A percentile compares a stretch with the other conserved stretches of the same genome.
These are phyloP conservation scores for Carduelis carduelis DNA, from an alignment of 2,797 vertebrate genomes.

Conservation along the genomic window DNA sequence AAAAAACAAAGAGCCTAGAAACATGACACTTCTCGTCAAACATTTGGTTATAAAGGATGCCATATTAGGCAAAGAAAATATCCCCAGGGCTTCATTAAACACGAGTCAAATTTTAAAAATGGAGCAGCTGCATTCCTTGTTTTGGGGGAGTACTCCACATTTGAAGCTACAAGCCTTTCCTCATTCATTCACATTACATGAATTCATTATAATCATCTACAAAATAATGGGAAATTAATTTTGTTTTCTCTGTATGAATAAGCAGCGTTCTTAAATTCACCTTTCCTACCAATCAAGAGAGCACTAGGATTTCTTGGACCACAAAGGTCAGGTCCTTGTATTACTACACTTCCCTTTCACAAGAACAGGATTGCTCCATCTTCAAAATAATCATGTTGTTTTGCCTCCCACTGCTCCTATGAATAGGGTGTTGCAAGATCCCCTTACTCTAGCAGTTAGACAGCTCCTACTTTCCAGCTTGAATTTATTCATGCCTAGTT, in stretches of 20 bases:
- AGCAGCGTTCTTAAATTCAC: background rate
- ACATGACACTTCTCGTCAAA: background rate
- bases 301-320: background rate
- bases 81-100: constrained; percentile 10
- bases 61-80: constrained; percentile 5
- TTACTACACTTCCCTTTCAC: background rate
- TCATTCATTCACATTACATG: background rate
- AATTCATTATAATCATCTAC: background rate
- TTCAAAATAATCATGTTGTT: background rate
- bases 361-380: background rate
- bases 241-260: background rate
- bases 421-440: background rate
- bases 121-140: background rate
- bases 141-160: background rate
- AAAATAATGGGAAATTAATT: background rate
- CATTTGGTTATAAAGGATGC: background rate
- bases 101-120: background rate
- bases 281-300: background rate
- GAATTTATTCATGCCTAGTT: background rate
- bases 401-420: background rate
- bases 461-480: background rate
- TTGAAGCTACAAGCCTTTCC: background rate
- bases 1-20: background rate
- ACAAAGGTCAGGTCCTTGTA: background rate
- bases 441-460: background rate